Conservation (phyloP, 2,797 vertebrate genomes). For the Anguilla obscura region DNA sequence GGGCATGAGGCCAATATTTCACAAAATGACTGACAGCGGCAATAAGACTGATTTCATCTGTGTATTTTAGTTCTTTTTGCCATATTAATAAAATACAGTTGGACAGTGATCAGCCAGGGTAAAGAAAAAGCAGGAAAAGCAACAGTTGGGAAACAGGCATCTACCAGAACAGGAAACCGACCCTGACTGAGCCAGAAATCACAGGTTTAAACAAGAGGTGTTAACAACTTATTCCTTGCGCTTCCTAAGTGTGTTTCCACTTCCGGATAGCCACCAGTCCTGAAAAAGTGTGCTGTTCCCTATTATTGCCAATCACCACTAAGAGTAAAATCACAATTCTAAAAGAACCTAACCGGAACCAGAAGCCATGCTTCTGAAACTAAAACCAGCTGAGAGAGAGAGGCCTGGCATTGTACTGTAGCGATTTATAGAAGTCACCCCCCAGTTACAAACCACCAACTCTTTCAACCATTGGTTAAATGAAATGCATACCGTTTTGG, state of each 20-base stretch:
- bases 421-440: background rate
- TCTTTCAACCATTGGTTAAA: background rate
- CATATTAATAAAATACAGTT: background rate
- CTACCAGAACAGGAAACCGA: background rate
- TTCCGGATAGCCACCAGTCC: background rate
- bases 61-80: background rate
- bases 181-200: background rate
- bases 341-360: background rate
- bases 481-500: background rate
- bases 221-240: background rate
- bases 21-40: background rate
- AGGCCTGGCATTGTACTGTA: background rate
- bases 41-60: background rate
- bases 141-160: background rate
- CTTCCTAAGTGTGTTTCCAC: background rate
- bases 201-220: background rate
- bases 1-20: background rate
- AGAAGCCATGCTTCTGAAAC: background rate
- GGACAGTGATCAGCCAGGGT: background rate
- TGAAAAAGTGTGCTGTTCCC: background rate
- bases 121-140: background rate
- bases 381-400: background rate
- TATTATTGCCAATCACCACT: background rate
- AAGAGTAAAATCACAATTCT: background rate
- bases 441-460: background rate